Evolutionary conservation across 2,113 vertebrate species (phyloP).

Genomic region (Stomatorhinus ivindoensis): DNA sequence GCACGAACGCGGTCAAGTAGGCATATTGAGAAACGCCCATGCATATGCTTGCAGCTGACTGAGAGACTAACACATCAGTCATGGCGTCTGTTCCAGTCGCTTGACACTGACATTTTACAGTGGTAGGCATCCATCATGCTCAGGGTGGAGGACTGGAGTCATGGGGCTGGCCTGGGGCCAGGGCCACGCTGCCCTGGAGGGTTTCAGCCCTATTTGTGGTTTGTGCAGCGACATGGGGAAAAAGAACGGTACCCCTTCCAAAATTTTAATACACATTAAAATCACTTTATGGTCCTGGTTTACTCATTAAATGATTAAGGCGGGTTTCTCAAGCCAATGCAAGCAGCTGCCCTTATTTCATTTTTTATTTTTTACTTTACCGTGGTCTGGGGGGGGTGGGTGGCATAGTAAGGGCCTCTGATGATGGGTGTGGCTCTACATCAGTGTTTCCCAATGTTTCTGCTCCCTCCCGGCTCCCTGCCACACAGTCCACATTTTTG

Average conservation of each 20-base stretch:
- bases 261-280: conserved; percentile 1
- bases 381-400: neutral
- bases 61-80: neutral
- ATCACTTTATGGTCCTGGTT: conserved; percentile 3
- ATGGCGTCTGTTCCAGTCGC: neutral
- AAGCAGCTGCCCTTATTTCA: neutral
- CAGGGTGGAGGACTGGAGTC: neutral
- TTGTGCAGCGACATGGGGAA: neutral
- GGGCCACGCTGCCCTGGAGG: neutral
- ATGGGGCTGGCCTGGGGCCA: neutral
- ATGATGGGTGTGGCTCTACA: neutral
- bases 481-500: neutral
- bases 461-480: neutral
- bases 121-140: neutral
- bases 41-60: neutral
- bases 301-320: neutral
- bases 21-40: neutral
- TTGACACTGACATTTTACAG: neutral
- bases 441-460: neutral
- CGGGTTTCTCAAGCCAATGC: neutral
- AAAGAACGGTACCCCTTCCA: neutral
- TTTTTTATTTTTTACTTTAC: neutral
- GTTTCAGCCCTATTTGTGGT: neutral
- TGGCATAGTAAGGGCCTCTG: neutral
- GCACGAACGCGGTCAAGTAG: neutral